A percentile compares a stretch with the other conserved stretches of the same genome.
phyloP scores from a whole-genome alignment of 92 coral and sea anemone genomes.

The Plumapathes pennacea region DNA sequence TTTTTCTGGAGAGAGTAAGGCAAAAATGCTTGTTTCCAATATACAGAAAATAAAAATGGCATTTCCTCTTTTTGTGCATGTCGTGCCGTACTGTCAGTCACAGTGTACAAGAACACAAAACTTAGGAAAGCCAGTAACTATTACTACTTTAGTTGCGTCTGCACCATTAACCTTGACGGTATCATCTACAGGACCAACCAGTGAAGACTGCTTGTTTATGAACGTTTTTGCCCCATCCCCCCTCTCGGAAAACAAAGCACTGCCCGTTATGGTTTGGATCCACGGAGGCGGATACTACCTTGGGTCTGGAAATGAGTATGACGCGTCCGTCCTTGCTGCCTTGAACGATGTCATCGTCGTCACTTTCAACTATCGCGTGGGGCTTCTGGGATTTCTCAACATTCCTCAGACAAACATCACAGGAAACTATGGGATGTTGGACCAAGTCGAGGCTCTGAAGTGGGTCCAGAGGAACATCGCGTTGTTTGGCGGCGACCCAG shows the following conservation, averaged over 20 bases:
- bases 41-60: no score
- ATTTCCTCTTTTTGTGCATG: no score
- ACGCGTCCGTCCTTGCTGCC: background rate
- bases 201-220: slow-evolving; percentile 1
- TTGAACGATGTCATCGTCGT: slow-evolving; percentile 23
- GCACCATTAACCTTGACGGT: no score
- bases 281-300: slow-evolving; percentile 7
- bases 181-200: background rate
- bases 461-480: slow-evolving; percentile 39
- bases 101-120: no score
- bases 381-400: slow-evolving; percentile 61
- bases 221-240: background rate
- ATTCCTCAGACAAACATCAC: slow-evolving; percentile 42
- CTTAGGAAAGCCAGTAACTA: no score
- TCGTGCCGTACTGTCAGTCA: no score
- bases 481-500: slow-evolving; percentile 32
- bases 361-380: slow-evolving; percentile 54
- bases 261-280: slow-evolving; percentile 5
- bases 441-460: slow-evolving; percentile 58
- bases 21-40: no score
- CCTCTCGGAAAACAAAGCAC: background rate
- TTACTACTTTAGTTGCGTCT: no score
- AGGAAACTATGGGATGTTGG: slow-evolving; percentile 69
- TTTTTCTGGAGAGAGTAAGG: no score
- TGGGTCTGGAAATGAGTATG: slow-evolving; percentile 1